A percentile compares a stretch with the other conserved stretches of the same genome.
phyloP scores from a whole-genome alignment of 2,888 invertebrate species.

The Diplazon laetatorius region DNA sequence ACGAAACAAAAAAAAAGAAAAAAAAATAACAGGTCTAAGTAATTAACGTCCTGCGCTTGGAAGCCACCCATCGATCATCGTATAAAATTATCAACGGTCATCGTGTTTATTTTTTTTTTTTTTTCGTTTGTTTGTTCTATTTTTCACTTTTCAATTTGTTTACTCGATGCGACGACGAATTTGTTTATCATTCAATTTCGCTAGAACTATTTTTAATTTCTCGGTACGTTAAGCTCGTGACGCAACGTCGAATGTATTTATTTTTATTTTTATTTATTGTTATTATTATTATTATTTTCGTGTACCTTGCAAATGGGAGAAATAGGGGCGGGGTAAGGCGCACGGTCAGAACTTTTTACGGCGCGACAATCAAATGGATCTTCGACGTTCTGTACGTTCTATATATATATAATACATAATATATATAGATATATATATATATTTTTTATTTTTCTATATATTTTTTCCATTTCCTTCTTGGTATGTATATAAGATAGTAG shows the following conservation, averaged over 20 bases:
- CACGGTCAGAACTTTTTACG: conserved; percentile 29
- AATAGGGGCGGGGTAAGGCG: conserved; percentile 31
- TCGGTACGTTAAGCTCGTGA: conserved; percentile 73
- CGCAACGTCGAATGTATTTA: conserved; percentile 62
- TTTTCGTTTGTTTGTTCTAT: too few relatives aligned
- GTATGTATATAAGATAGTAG: conserved; percentile 36
- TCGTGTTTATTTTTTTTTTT: conserved; percentile 1
- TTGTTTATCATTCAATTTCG: conserved; percentile 42
- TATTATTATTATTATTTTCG: conserved; percentile 46
- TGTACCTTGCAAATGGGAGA: conserved; percentile 44
- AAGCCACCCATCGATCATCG: conserved; percentile 51
- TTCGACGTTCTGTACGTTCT: conserved; percentile 26
- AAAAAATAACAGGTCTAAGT: conserved; percentile 18
- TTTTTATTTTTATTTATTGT: conserved; percentile 54
- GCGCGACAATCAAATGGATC: conserved; percentile 30
- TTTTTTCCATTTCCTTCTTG: background rate
- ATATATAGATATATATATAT: conserved; percentile 10
- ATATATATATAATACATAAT: conserved; percentile 16
- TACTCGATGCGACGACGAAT: conserved; percentile 26
- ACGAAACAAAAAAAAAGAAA: too few relatives aligned
- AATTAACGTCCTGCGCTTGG: conserved; percentile 29
- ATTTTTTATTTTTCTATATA: background rate
- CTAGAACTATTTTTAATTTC: conserved; percentile 41
- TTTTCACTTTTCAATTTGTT: conserved; percentile 14
- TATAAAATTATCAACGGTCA: conserved; percentile 58